Conservation (phyloP, 2,113 vertebrate genomes). For the Catagonus wagneri region DNA sequence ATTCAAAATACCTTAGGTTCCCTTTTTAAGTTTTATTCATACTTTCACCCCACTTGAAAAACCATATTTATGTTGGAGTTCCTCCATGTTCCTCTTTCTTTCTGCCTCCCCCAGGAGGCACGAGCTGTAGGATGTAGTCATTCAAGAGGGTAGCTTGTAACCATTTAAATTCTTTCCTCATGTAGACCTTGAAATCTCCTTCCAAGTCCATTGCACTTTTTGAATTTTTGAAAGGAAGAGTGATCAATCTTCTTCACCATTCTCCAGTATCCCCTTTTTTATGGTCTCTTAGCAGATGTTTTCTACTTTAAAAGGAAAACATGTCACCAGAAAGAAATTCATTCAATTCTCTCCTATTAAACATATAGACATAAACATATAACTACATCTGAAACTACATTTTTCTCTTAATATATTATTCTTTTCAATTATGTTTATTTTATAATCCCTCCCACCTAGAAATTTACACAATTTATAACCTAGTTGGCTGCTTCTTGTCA, state of each 20-base stretch:
- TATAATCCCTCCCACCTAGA: neutral
- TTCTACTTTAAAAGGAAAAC: conserved; percentile 8
- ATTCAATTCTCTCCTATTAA: neutral
- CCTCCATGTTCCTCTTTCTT: neutral
- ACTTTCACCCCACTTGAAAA: neutral
- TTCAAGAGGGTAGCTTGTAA: neutral
- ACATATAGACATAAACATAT: neutral
- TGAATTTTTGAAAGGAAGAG: neutral
- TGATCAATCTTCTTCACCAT: conserved; percentile 4
- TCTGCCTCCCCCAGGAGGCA: neutral
- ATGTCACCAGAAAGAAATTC: neutral
- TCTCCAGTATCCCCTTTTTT: neutral
- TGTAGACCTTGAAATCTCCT: neutral
- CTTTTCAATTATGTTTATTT: conserved; percentile 42
- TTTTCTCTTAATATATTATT: neutral
- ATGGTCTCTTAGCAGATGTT: neutral
- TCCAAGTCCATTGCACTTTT: neutral
- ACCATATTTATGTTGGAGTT: neutral
- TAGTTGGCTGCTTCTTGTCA: neutral
- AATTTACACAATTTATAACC: neutral
- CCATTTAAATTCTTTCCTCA: neutral
- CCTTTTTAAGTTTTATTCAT: conserved; percentile 37
- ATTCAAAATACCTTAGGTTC: neutral
- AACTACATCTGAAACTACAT: neutral
- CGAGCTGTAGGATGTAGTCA: neutral